phyloP scores from a whole-genome alignment of 2,888 invertebrate genomes.

The Caenorhabditis afra region DNA sequence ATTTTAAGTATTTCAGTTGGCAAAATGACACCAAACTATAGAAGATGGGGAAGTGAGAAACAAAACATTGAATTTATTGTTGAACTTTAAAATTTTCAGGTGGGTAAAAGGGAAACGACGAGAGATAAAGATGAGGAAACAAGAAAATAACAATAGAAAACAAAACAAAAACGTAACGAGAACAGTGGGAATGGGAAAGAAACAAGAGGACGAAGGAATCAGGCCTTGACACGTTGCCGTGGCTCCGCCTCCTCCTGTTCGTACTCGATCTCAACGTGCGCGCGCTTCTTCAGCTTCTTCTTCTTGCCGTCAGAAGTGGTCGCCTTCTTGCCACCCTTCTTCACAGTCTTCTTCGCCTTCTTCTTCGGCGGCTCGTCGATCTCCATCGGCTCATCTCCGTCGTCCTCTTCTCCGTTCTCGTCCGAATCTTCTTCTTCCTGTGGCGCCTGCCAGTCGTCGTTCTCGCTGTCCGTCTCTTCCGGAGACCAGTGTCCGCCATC shows the following conservation, averaged over 20 bases:
- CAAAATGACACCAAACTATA: background rate
- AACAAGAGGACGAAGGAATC: slow-evolving; percentile 21
- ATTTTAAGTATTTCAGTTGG: background rate
- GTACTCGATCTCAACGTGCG: slow-evolving; percentile 76
- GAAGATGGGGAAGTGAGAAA: background rate
- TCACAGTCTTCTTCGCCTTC: slow-evolving; percentile 64
- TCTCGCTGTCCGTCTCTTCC: slow-evolving; percentile 71
- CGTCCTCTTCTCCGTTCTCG: slow-evolving; percentile 59
- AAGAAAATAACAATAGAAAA: slow-evolving; percentile 18
- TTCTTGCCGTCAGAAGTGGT: slow-evolving; percentile 60
- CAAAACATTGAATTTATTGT: slow-evolving; percentile 2
- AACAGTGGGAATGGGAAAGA: slow-evolving; percentile 23
- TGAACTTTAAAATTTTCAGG: background rate
- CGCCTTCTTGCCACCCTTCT: slow-evolving; percentile 35
- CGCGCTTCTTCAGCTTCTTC: slow-evolving; percentile 64
- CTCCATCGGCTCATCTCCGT: slow-evolving; percentile 57
- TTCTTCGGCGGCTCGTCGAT: slow-evolving; percentile 67
- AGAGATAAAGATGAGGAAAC: background rate
- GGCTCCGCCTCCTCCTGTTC: slow-evolving; percentile 69
- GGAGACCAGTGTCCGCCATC: slow-evolving; percentile 68
- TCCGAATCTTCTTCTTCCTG: slow-evolving; percentile 59
- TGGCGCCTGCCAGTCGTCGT: slow-evolving; percentile 52
- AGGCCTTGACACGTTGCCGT: slow-evolving; percentile 61
- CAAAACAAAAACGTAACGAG: slow-evolving; percentile 9
- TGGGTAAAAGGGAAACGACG: background rate